Base-by-base conservation (phyloP, 2,113 vertebrate genomes). In the Holacanthus passer region DNA sequence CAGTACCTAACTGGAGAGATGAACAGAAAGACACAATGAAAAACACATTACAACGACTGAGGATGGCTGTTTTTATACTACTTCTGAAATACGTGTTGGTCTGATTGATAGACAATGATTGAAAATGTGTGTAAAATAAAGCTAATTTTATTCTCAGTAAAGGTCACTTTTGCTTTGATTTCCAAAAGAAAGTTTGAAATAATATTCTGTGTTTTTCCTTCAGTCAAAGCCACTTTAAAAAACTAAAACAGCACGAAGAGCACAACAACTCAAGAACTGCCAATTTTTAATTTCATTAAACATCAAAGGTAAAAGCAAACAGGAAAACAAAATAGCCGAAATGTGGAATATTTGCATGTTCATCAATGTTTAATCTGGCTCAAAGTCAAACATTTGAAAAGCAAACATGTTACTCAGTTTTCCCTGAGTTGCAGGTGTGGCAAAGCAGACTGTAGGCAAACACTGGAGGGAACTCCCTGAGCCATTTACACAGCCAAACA, bases 1-100 rank as follows among this genome's bases (percentile, higher is more conserved):
- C 97, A 14, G 97, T 97, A 83, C 98, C 99, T 83, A 99, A 90
- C 98, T 99, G 91, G 20, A 88, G 94, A 85, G 60, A 37, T 12
- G 0, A 62, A 73, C 1, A 65, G 32, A 76, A 52, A 59, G 6
- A 73, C 7, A 79, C 24, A 66, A 45, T 11, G 4, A 77, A 48
- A 56, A n/a, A n/a, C 17, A 59, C 62, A 24, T n/a, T 17, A 27
- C 10, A 72, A 39, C 31, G 29, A 27, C 24, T 39, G 3, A 58
- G 17, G 17, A 9, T 10, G 5, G 9, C 7, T n/a, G 6, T 39
- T 39, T 65, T 37, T 37, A 5, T 37, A 5, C 7, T 37, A n/a
- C n/a, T n/a, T n/a, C n/a, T n/a, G n/a, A n/a, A n/a, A n/a, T n/a
- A n/a, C n/a, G n/a, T n/a, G n/a, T n/a, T n/a, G n/a, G n/a, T n/a